These are phyloP conservation scores for Cathartes aura DNA, from an alignment of 2,113 vertebrate genomes.

Conservation along the genomic window DNA sequence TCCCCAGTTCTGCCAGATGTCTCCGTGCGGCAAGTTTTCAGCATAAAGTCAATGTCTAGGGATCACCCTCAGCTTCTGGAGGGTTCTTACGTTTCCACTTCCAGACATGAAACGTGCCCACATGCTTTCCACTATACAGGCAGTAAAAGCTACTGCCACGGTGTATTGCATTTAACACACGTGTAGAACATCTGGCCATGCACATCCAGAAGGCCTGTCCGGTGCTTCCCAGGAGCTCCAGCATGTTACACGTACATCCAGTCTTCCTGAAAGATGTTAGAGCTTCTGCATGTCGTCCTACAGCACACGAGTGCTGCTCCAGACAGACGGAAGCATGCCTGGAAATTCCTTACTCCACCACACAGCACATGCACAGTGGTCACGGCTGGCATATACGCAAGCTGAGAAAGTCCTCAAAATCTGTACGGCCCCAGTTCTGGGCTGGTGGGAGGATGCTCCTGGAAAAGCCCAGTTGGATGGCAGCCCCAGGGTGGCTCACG, in stretches of 20 bases:
- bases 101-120: neutral
- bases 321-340: neutral
- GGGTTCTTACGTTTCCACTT: neutral
- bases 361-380: neutral
- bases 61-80: neutral
- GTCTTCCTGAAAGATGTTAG: neutral
- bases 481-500: neutral
- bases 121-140: neutral
- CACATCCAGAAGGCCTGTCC: neutral
- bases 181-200: neutral
- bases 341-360: neutral
- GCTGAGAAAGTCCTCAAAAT: neutral
- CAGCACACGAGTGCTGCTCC: neutral
- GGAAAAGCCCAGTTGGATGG: neutral
- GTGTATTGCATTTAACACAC: neutral
- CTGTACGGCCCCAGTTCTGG: neutral
- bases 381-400: neutral
- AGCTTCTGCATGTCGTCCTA: neutral
- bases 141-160: neutral
- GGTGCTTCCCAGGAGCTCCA: neutral
- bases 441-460: neutral
- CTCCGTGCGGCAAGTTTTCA: neutral
- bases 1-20: neutral
- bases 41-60: neutral
- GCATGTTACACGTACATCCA: neutral